A percentile compares a stretch with the other conserved stretches of the same genome.
Conservation (phyloP, 2,797 vertebrate genomes). For the Myotis findleyi region DNA sequence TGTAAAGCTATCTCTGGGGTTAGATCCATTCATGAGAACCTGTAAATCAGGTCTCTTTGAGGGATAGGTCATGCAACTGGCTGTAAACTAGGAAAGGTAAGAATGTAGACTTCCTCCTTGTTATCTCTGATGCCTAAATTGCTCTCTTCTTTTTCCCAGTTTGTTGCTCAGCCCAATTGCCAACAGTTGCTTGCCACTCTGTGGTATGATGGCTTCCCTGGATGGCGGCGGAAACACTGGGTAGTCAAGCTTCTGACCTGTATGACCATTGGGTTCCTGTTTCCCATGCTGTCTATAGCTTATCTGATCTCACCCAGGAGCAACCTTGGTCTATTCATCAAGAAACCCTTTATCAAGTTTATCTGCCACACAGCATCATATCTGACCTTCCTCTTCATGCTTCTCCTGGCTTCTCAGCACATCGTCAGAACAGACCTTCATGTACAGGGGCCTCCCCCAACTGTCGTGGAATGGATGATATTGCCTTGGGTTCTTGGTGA, state of each 20-base stretch:
- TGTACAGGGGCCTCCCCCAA: conserved; percentile 97
- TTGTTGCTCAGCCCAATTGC: conserved; percentile 98
- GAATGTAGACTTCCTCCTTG: not conserved
- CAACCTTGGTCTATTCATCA: conserved; percentile 96
- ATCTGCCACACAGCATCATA: conserved; percentile 99
- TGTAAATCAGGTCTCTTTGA: not conserved
- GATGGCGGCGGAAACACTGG: conserved; percentile 98
- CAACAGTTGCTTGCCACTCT: conserved; percentile 97
- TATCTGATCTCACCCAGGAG: conserved; percentile 97
- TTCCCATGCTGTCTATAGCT: conserved; percentile 95
- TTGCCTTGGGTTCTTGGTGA: conserved; percentile 97
- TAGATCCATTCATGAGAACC: not conserved
- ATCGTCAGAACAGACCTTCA: conserved; percentile 98
- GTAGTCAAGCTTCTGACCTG: conserved; percentile 97
- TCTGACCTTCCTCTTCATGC: conserved; percentile 98
- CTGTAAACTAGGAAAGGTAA: not conserved
- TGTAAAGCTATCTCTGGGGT: not conserved
- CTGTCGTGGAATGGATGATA: conserved; percentile 99
- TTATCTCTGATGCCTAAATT: conserved; percentile 23
- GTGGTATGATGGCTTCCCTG: conserved; percentile 98
- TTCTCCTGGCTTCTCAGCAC: conserved; percentile 97
- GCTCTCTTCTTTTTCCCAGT: conserved; percentile 87
- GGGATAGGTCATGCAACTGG: not conserved
- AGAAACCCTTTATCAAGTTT: conserved; percentile 99
- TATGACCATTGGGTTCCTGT: conserved; percentile 97